phyloP scores from a whole-genome alignment of 35 echinoderm and acorn worm species.

The Apostichopus parvimensis region DNA sequence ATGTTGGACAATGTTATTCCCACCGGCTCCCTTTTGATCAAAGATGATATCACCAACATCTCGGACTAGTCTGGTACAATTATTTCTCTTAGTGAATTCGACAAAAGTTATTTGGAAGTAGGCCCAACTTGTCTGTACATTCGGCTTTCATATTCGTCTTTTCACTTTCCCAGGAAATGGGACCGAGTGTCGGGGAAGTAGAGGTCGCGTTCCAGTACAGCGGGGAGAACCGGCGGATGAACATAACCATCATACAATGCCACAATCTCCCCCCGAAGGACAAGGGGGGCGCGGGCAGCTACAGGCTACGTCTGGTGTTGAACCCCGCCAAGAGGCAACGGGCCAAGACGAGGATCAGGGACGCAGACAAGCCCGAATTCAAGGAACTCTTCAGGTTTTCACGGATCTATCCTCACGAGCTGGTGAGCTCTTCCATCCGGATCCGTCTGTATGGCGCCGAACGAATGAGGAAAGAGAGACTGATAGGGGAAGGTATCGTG shows the following conservation, averaged over 20 bases:
- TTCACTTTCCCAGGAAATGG: conserved; percentile 10
- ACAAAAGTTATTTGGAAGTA: not conserved
- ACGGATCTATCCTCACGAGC: conserved; percentile 88
- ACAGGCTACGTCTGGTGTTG: conserved; percentile 76
- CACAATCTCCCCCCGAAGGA: conserved; percentile 79
- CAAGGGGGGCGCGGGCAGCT: conserved; percentile 78
- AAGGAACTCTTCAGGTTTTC: conserved; percentile 98
- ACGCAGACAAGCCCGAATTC: conserved; percentile 77
- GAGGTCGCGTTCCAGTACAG: conserved; percentile 95
- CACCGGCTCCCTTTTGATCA: no score
- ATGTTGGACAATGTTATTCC: no score
- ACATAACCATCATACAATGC: conserved; percentile 80
- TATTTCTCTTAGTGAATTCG: no score
- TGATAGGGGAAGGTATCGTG: conserved; percentile 88
- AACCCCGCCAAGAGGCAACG: conserved; percentile 83
- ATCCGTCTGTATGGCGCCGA: conserved; percentile 85
- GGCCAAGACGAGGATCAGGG: conserved; percentile 90
- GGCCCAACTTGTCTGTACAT: not conserved
- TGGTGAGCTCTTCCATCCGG: conserved; percentile 76
- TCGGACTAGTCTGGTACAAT: no score
- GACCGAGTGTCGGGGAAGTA: conserved; percentile 64
- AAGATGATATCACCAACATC: no score
- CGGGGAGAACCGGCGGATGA: conserved; percentile 87
- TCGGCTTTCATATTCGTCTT: not conserved
- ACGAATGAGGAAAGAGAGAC: conserved; percentile 86